Percentiles rank a stretch among this genome's conserved stretches.
Evolutionary conservation across 2,888 invertebrate genomes (phyloP).

Genomic region (Phengaris arion): DNA sequence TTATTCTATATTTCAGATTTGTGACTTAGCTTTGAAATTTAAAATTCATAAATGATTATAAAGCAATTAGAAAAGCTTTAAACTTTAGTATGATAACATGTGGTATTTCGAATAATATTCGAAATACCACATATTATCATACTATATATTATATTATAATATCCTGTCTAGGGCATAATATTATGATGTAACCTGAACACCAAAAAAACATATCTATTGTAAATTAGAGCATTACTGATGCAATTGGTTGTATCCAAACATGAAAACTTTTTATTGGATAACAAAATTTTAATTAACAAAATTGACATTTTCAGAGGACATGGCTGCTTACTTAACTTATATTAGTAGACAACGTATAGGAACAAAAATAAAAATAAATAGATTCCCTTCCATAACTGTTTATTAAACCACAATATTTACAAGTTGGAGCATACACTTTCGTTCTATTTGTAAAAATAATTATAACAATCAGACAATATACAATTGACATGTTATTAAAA

Average conservation of each 20-base stretch:
- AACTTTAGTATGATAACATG: not conserved
- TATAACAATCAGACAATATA: conserved; percentile 64
- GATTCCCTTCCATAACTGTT: not conserved
- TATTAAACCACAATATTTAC: conserved; percentile 12
- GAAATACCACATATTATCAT: too few species aligned
- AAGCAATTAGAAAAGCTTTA: not conserved
- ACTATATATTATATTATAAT: too few species aligned
- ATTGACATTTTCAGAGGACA: not conserved
- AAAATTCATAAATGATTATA: not conserved
- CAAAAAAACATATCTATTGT: conserved; percentile 18
- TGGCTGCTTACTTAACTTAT: not conserved
- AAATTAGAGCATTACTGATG: not conserved
- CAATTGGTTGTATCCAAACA: not conserved
- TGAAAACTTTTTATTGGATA: not conserved
- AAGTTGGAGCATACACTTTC: conserved; percentile 36
- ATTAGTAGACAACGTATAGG: too few species aligned
- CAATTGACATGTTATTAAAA: conserved; percentile 25
- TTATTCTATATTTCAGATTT: not conserved
- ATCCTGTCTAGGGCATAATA: not conserved
- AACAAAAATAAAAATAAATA: not conserved
- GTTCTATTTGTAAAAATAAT: conserved; percentile 44
- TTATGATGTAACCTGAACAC: not conserved
- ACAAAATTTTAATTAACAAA: not conserved
- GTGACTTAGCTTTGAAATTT: not conserved
- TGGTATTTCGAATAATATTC: not conserved